Percentiles rank a stretch among this genome's conserved stretches.
Conservation (phyloP, 92 coral and sea anemone species). For the Epizoanthus stellaris region DNA sequence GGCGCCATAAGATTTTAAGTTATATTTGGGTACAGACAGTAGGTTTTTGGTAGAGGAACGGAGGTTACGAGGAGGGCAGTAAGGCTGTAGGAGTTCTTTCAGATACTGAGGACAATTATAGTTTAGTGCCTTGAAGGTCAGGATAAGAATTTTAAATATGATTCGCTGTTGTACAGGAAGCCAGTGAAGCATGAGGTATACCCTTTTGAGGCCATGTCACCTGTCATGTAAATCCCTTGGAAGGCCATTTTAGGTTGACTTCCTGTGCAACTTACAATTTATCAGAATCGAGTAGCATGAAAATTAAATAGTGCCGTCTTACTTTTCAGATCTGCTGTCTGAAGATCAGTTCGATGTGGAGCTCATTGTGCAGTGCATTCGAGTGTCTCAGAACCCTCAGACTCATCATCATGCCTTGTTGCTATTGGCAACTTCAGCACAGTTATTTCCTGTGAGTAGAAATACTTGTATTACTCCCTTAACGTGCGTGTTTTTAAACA, state of each 20-base stretch:
- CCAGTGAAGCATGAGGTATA: too few relatives aligned
- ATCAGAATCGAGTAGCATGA: not conserved
- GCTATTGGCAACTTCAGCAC: conserved; percentile 86
- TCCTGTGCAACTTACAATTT: not conserved
- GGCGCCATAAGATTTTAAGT: too few relatives aligned
- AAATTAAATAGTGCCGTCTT: not conserved
- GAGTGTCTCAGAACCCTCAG: conserved; percentile 95
- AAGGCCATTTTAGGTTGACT: not conserved
- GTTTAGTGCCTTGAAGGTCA: too few relatives aligned
- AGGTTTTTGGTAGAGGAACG: too few relatives aligned
- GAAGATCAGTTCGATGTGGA: conserved; percentile 95
- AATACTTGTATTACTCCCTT: not conserved
- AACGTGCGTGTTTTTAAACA: too few relatives aligned
- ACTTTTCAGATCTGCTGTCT: conserved; percentile 68
- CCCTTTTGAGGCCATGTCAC: too few relatives aligned
- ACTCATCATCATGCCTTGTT: conserved; percentile 95
- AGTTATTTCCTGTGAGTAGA: conserved; percentile 88
- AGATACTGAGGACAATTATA: too few relatives aligned
- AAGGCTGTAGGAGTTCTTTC: too few relatives aligned
- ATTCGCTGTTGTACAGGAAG: too few relatives aligned
- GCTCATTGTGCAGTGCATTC: conserved; percentile 89
- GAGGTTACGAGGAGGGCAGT: too few relatives aligned
- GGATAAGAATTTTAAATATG: too few relatives aligned
- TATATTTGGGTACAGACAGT: too few relatives aligned
- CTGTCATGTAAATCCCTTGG: not conserved